Evolutionary conservation across 2,888 invertebrate genomes (phyloP), one percentile per base, ranked within the genome.

Genomic region (Eledona agricola): DNA sequence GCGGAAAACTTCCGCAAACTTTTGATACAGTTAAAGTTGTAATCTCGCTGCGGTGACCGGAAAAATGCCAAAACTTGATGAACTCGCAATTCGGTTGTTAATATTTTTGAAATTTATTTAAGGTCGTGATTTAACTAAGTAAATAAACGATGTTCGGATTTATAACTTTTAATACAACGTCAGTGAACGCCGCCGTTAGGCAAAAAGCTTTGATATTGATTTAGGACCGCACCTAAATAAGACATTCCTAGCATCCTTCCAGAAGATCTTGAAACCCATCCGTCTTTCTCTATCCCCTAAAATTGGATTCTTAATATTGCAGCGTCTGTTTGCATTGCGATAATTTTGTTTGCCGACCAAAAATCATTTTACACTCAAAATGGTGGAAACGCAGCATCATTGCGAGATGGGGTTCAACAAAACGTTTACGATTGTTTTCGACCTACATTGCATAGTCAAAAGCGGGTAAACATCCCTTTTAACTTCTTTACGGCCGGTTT

Each of bases 241-340:
- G 31, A 31, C 31, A 31, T 20, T 34, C 19, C 31, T 7, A 19
- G 32, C 17, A 17, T 7, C 32, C 19, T 4, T 15, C 16, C 4
- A 10, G 34, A 34, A 34, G 34, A 34, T 20, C 20, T 20, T 17
- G 31, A 17, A 31, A 12, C 17, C 7, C n/a, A 31, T 31, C 26
- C 26, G 26, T 26, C 26, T 32, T 32, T 32, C 32, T 1, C 16
- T 6, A 32, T 17, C 19, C 7, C 4, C 10, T 9, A 32, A 32
- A 32, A 32, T 19, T 34, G 34, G 20, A 34, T 34, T 34, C 34
- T 34, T 34, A 34, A 34, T 34, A 34, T 20, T 19, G 34, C 34
- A 34, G 11, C 11, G 11, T 11, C 20, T 7, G 7, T 34, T 15
- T 20, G 20, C 11, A 10, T 19, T 19, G 34, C 11, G 34, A 34